Percentiles rank a stretch among this genome's conserved stretches.
phyloP scores from a whole-genome alignment of 2,888 invertebrate species.

The Drosophila paramelanica region DNA sequence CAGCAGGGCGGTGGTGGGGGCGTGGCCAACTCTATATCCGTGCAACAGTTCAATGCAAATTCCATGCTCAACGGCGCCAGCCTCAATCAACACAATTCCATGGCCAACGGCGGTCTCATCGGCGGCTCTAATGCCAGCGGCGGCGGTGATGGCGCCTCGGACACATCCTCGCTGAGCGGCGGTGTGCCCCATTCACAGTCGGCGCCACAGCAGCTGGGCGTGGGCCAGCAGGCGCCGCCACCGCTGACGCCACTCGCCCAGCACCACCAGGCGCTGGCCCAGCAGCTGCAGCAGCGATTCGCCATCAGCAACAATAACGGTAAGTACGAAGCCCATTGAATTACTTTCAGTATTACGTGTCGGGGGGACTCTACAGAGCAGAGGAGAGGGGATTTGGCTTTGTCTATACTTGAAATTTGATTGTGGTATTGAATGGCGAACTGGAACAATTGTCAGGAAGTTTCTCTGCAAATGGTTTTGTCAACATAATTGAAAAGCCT shows the following conservation, averaged over 20 bases:
- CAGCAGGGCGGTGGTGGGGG: slow-evolving; percentile 53
- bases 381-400: no score
- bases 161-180: slow-evolving; percentile 73
- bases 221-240: slow-evolving; percentile 73
- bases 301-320: slow-evolving; percentile 85
- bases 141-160: slow-evolving; percentile 76
- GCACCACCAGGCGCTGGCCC: slow-evolving; percentile 88
- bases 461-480: background rate
- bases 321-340: slow-evolving; percentile 67
- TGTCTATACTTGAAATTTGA: slow-evolving; percentile 1
- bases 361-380: background rate
- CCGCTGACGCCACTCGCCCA: slow-evolving; percentile 86
- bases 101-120: slow-evolving; percentile 61
- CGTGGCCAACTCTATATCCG: slow-evolving; percentile 84
- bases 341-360: background rate
- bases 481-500: background rate
- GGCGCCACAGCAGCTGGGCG: slow-evolving; percentile 84
- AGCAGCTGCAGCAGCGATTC: slow-evolving; percentile 88
- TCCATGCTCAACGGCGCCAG: slow-evolving; percentile 70
- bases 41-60: slow-evolving; percentile 84
- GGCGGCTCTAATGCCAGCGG: slow-evolving; percentile 31
- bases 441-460: slow-evolving; percentile 3
- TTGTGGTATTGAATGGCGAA: slow-evolving; percentile 8
- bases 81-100: slow-evolving; percentile 71
- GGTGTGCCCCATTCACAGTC: slow-evolving; percentile 85